A percentile compares a stretch with the other conserved stretches of the same genome.
Evolutionary conservation across 2,888 invertebrate species (phyloP).

Genomic region (Exephanes ischioxanthus): DNA sequence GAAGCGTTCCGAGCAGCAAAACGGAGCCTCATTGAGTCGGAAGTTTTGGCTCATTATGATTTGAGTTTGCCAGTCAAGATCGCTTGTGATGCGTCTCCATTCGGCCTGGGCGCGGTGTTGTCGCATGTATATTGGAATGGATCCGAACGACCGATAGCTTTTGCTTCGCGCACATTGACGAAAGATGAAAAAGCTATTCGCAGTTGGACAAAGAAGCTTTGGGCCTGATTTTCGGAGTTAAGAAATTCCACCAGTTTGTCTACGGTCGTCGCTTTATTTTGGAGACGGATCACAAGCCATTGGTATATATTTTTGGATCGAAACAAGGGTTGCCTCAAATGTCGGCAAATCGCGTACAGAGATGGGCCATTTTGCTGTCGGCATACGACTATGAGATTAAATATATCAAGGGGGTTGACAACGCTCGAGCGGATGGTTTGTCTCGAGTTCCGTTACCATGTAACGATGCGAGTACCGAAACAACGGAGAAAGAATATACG

Average conservation of each 20-base stretch:
- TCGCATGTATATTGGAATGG: constrained; percentile 66
- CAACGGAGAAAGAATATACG: constrained; percentile 8
- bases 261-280: constrained; percentile 49
- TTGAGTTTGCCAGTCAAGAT: constrained; percentile 73
- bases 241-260: constrained; percentile 49
- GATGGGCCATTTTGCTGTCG: constrained; percentile 52
- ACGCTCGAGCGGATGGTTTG: constrained; percentile 40
- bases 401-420: constrained; percentile 40
- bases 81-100: constrained; percentile 81
- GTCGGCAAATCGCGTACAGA: constrained; percentile 43
- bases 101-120: constrained; percentile 77
- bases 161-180: constrained; percentile 63
- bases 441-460: constrained; percentile 18
- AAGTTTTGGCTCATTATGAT: constrained; percentile 69
- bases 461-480: background rate
- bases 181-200: constrained; percentile 70
- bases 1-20: constrained; percentile 38
- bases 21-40: constrained; percentile 10
- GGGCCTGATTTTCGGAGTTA: constrained; percentile 75
- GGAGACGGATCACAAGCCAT: constrained; percentile 55
- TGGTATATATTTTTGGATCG: constrained; percentile 54
- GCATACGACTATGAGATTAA: constrained; percentile 53
- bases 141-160: constrained; percentile 65
- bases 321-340: constrained; percentile 47
- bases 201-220: constrained; percentile 77